Conservation (phyloP, 2,888 invertebrate species). For the Cosmopolites sordidus region DNA sequence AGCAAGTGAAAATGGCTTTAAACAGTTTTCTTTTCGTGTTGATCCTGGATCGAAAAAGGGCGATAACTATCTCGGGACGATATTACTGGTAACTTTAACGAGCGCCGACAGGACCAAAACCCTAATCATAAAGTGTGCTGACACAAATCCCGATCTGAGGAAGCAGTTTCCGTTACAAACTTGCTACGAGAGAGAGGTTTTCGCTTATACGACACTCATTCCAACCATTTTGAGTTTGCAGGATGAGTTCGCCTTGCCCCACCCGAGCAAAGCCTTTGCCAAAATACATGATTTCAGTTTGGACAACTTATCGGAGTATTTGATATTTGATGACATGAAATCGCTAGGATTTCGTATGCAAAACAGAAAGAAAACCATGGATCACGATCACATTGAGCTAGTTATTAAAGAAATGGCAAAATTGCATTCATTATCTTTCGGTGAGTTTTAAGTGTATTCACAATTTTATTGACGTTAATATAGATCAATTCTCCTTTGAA, state of each 20-base stretch:
- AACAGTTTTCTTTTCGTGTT: constrained; percentile 1
- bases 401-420: constrained; percentile 15
- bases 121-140: constrained; percentile 11
- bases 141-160: constrained; percentile 6
- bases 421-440: constrained; percentile 19
- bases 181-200: constrained; percentile 9
- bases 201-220: constrained; percentile 12
- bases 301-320: constrained; percentile 8
- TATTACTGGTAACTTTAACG: constrained; percentile 5
- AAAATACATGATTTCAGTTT: constrained; percentile 4
- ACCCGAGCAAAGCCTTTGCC: constrained; percentile 5
- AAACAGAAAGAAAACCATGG: constrained; percentile 10
- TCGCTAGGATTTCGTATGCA: constrained; percentile 9
- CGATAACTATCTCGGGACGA: constrained; percentile 16
- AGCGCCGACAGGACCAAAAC: not conserved
- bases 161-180: constrained; percentile 6
- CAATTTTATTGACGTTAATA: not conserved
- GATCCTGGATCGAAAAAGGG: constrained; percentile 14
- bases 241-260: constrained; percentile 2
- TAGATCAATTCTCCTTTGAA: too few species aligned
- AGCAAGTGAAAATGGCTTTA: constrained; percentile 9
- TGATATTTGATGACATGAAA: constrained; percentile 18
- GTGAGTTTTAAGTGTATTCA: constrained; percentile 10
- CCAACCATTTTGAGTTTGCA: constrained; percentile 11
- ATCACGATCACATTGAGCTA: not conserved